These are phyloP conservation scores for Alauda arvensis DNA, from an alignment of 2,797 vertebrate species.

Conservation along the genomic window DNA sequence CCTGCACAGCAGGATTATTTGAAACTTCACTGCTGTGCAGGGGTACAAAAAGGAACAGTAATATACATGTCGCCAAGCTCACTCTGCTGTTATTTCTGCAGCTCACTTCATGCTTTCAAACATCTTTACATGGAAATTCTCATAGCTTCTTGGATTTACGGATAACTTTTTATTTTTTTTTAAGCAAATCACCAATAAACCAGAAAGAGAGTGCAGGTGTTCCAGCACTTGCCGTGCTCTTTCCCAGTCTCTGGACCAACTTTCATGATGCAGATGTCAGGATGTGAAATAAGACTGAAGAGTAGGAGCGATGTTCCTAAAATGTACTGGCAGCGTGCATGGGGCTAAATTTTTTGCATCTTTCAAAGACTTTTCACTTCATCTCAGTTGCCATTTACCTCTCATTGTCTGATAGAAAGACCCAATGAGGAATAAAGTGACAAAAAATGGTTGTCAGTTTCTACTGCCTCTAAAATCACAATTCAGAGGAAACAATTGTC, in stretches of 20 bases:
- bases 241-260: neutral
- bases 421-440: neutral
- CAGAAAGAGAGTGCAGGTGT: neutral
- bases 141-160: neutral
- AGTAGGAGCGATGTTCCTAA: neutral
- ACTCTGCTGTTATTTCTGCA: neutral
- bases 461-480: neutral
- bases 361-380: neutral
- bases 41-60: fast-evolving
- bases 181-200: neutral
- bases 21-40: neutral
- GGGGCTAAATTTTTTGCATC: neutral
- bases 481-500: neutral
- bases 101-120: neutral
- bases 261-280: neutral
- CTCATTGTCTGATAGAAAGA: neutral
- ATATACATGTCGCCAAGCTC: neutral
- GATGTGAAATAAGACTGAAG: neutral
- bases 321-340: neutral
- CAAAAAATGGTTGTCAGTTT: neutral
- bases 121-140: neutral
- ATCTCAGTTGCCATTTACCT: neutral
- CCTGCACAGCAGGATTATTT: neutral
- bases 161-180: neutral
- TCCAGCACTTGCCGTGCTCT: neutral